Evolutionary conservation across 1,140 invertebrate genomes (phyloP), one percentile per base, ranked within the genome.

Genomic region (Calosoma granatense): DNA sequence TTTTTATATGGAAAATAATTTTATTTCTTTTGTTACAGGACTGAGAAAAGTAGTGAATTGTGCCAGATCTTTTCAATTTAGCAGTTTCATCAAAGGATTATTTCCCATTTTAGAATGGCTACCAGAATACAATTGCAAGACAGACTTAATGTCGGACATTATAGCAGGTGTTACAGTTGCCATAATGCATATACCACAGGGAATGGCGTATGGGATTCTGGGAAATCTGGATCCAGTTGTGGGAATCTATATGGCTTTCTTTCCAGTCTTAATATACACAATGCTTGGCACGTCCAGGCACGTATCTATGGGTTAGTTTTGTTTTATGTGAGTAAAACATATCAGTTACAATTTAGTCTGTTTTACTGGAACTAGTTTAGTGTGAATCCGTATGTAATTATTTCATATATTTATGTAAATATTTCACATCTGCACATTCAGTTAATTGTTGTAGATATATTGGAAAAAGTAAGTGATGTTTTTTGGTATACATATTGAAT

Each of bases 171-270:
- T 80, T 53, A 90, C 87, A 1, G 84, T 88, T 1, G 84, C 83
- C 11, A 78, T 90, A 30, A 84, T 91, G 79, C 84, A 90, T 64
- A 86, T 90, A 57, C 87, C 87, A n/a, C 88, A 90, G 80, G 86
- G 92, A 57, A 91, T 96, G 86, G 92, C 91, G 0, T 97, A 97
- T 75, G 90, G 90, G 4, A 72, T 97, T 54, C 70, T 97, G 47
- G 91, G 88, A 0, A 87, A 87, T 59, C 83, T 96, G 1, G 85
- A 88, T 0, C 88, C 94, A 0, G 86, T 96, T 22, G 82, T 87
- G 56, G 95, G 95, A 2, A 81, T 98, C 1, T 97, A 97, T 71
- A 94, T 94, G 81, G 93, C 92, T 0, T 92, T 97, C 64, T 95
- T 97, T 73, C 92, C 94, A 1, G 86, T 92, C 0, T 69, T 97